Evolutionary conservation across 1,140 invertebrate species (phyloP).

Genomic region (Diachasmimorpha longicaudata): DNA sequence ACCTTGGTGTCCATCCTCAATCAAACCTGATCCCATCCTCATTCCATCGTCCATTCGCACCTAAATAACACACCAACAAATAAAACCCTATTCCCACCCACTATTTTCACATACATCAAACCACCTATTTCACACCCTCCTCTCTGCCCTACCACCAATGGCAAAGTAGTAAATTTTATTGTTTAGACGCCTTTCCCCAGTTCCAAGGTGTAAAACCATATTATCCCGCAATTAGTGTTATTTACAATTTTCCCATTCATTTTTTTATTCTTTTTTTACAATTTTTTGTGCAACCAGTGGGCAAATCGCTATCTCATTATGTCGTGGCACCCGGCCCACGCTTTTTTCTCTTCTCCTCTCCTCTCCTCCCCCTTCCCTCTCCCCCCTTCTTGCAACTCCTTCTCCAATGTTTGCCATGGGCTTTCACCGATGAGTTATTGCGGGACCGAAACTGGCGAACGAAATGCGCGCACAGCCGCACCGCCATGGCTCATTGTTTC

Average conservation of each 20-base stretch:
- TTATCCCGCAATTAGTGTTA: constrained; percentile 6
- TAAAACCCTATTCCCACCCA: neutral
- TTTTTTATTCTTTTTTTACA: neutral
- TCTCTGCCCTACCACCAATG: neutral
- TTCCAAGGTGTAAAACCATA: neutral
- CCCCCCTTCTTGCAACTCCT: neutral
- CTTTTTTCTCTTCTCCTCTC: neutral
- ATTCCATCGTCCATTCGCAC: constrained; percentile 13
- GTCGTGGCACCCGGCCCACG: constrained; percentile 17
- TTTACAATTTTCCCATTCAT: neutral
- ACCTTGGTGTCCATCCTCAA: too few species aligned
- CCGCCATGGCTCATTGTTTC: constrained; percentile 19
- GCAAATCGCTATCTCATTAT: constrained; percentile 26
- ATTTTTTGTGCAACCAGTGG: constrained; percentile 8
- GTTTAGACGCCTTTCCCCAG: neutral
- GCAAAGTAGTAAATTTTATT: constrained; percentile 13
- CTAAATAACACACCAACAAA: neutral
- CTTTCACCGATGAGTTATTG: constrained; percentile 32
- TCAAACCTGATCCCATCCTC: too few species aligned
- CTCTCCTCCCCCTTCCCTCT: neutral
- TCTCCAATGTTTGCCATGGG: constrained; percentile 6
- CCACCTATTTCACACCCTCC: neutral
- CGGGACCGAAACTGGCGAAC: constrained; percentile 9
- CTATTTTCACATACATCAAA: constrained; percentile 16
- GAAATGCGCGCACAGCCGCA: constrained; percentile 14